Conservation (phyloP, 2,888 invertebrate genomes). For the Dysmachus trigonus region DNA sequence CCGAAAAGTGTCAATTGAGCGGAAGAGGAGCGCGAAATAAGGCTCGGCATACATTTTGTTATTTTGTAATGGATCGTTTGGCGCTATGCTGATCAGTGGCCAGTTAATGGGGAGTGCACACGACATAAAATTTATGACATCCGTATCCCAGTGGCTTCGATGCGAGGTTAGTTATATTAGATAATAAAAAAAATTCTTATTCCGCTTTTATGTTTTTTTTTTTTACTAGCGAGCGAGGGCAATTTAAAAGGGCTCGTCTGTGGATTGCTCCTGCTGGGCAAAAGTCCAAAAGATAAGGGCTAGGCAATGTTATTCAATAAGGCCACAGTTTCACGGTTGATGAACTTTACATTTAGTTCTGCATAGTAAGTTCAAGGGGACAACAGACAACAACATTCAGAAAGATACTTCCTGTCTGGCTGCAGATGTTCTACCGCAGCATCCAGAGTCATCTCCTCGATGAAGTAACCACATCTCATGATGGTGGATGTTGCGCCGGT, state of each 20-base stretch:
- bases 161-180: background rate
- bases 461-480: background rate
- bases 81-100: background rate
- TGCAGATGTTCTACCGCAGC: too few relatives aligned
- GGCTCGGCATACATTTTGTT: constrained; percentile 22
- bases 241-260: background rate
- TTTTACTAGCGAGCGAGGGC: too few relatives aligned
- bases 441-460: too few relatives aligned
- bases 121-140: constrained; percentile 21
- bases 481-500: background rate
- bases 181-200: background rate
- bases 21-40: constrained; percentile 7
- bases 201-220: too few relatives aligned
- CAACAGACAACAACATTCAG: too few relatives aligned
- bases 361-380: background rate
- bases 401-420: background rate
- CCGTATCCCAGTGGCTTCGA: background rate
- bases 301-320: background rate
- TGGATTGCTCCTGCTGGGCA: background rate
- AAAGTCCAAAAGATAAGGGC: background rate
- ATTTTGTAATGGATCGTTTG: background rate
- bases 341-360: background rate
- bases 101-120: constrained; percentile 9
- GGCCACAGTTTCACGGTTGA: background rate
- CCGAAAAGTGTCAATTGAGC: background rate